A percentile compares a stretch with the other conserved stretches of the same genome.
These are phyloP conservation scores for Xenopus petersii DNA, from an alignment of 2,797 vertebrate genomes.

Conservation along the genomic window DNA sequence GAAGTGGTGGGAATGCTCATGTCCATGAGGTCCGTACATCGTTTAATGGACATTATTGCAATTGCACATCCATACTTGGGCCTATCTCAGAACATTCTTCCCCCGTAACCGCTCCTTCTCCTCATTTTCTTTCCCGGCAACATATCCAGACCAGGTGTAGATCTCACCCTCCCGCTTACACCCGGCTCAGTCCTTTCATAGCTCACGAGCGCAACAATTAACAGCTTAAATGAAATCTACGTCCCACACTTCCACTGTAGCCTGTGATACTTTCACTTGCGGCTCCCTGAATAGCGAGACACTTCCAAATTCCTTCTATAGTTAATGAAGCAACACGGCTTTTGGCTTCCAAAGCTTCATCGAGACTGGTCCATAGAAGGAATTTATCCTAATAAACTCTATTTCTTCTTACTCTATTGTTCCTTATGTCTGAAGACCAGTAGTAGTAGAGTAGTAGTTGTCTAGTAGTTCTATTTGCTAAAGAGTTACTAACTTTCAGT, in stretches of 20 bases:
- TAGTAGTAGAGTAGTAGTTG: no score
- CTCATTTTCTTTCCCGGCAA: neutral
- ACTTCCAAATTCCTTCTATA: neutral
- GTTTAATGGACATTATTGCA: no score
- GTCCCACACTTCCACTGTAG: neutral
- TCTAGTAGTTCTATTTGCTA: no score
- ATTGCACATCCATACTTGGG: no score
- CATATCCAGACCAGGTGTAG: neutral
- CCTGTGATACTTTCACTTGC: neutral
- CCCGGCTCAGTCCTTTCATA: constrained; percentile 1
- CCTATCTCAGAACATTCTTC: neutral
- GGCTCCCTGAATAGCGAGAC: neutral
- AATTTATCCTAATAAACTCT: no score
- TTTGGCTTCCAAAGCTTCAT: no score
- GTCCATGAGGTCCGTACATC: no score
- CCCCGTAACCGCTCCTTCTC: neutral
- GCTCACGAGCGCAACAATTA: neutral
- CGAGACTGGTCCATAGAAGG: no score
- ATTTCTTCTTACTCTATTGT: no score
- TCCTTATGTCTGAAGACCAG: no score
- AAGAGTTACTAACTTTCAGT: no score
- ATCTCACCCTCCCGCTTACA: neutral
- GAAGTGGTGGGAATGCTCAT: no score
- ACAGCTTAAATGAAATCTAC: neutral
- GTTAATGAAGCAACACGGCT: neutral